Conservation (phyloP, 2,797 vertebrate genomes). For the Xyrichtys novacula region DNA sequence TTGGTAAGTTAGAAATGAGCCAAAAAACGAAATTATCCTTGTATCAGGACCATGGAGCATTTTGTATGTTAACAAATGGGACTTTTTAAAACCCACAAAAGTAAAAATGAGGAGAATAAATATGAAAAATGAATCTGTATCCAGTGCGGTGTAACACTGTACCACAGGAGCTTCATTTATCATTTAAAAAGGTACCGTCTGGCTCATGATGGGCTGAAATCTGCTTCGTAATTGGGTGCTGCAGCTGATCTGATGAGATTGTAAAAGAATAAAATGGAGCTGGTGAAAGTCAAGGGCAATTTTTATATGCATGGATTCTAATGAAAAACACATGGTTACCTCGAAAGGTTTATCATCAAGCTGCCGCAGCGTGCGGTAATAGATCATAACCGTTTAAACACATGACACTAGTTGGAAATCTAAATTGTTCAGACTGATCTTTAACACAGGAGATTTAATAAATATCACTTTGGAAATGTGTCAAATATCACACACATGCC, state of each 20-base stretch:
- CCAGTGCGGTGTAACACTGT: slow-evolving; percentile 4
- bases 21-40: no score
- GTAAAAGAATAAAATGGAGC: slow-evolving; percentile 51
- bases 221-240: slow-evolving; percentile 52
- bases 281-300: slow-evolving; percentile 58
- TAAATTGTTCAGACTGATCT: not conserved
- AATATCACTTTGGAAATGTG: slow-evolving; percentile 6
- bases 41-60: no score
- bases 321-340: slow-evolving; percentile 46
- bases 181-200: slow-evolving; percentile 44
- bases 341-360: slow-evolving; percentile 26
- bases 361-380: not conserved
- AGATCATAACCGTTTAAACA: slow-evolving; percentile 3
- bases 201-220: slow-evolving; percentile 43
- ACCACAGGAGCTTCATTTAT: slow-evolving; percentile 22
- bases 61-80: no score
- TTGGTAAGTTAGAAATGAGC: no score
- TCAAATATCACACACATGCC: not conserved
- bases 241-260: slow-evolving; percentile 48
- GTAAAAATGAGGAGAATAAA: no score
- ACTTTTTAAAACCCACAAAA: no score
- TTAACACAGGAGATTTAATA: not conserved
- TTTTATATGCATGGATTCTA: slow-evolving; percentile 58
- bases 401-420: not conserved
- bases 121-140: slow-evolving; percentile 25